These are phyloP conservation scores for Carassius auratus DNA, from an alignment of 2,113 vertebrate species.

Conservation along the genomic window DNA sequence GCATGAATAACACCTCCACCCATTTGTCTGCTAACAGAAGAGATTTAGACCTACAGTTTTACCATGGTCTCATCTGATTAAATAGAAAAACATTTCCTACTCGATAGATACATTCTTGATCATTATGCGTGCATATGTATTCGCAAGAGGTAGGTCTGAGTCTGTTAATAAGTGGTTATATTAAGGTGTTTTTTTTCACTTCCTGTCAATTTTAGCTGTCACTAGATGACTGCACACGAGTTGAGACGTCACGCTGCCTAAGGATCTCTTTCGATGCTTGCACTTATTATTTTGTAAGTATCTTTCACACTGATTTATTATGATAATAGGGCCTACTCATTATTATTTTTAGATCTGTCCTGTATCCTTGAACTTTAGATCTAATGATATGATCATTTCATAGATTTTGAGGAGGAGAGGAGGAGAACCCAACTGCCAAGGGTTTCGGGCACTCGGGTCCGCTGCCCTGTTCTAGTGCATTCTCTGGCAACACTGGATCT, in stretches of 20 bases:
- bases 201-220: background rate
- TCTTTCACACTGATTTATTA: background rate
- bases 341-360: background rate
- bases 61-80: background rate
- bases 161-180: background rate
- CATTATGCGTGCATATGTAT: background rate
- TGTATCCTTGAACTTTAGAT: background rate
- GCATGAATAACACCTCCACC: background rate
- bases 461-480: constrained; percentile 17
- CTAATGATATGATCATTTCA: background rate
- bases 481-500: constrained; percentile 1
- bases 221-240: background rate
- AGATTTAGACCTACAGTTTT: background rate
- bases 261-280: constrained; percentile 42
- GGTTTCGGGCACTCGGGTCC: constrained; percentile 45
- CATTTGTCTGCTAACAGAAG: background rate
- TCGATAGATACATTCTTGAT: background rate
- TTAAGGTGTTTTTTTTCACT: background rate
- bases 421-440: constrained; percentile 40
- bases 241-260: background rate
- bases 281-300: constrained; percentile 20
- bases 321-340: too few relatives aligned
- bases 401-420: constrained; percentile 31
- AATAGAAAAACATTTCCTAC: background rate
- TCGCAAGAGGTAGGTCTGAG: background rate